Conservation (phyloP, 1,140 invertebrate genomes). For the Drosophila nikananu region DNA sequence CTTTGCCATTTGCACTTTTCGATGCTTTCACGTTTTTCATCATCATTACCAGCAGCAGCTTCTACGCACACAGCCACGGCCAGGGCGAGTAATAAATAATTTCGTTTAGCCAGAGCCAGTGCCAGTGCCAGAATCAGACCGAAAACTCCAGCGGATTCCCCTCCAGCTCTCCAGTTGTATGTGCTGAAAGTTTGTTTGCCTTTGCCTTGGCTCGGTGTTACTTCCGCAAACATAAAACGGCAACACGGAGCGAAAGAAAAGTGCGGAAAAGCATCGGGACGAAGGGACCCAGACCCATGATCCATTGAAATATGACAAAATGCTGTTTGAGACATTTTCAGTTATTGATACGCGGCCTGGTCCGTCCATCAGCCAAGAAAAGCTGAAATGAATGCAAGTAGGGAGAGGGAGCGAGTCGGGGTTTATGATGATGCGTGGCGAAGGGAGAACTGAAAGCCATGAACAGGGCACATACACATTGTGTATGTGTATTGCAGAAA, state of each 20-base stretch:
- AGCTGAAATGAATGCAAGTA: slow-evolving; percentile 65
- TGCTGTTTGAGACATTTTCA: slow-evolving; percentile 84
- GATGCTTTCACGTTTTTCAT: slow-evolving; percentile 84
- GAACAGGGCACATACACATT: background rate
- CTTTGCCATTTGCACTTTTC: slow-evolving; percentile 79
- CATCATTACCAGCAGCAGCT: slow-evolving; percentile 75
- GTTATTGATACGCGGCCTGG: slow-evolving; percentile 75
- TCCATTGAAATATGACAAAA: slow-evolving; percentile 83
- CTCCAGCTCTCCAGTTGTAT: slow-evolving; percentile 51
- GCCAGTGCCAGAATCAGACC: slow-evolving; percentile 37
- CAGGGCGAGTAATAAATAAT: slow-evolving; percentile 75
- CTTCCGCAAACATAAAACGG: slow-evolving; percentile 79
- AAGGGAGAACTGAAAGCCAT: background rate
- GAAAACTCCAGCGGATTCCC: slow-evolving; percentile 13
- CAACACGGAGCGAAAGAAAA: background rate
- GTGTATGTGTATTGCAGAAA: slow-evolving; percentile 28
- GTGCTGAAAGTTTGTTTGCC: slow-evolving; percentile 79
- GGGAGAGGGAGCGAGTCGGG: slow-evolving; percentile 58
- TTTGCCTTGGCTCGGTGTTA: slow-evolving; percentile 52
- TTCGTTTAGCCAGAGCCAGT: slow-evolving; percentile 71
- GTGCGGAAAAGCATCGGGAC: slow-evolving; percentile 10
- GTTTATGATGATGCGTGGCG: slow-evolving; percentile 56
- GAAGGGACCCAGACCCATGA: slow-evolving; percentile 19
- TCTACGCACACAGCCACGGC: slow-evolving; percentile 42
- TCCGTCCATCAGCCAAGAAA: slow-evolving; percentile 52